Evolutionary conservation across 2,113 vertebrate species (phyloP), one percentile per base, ranked within the genome.

Genomic region (Nanger granti): DNA sequence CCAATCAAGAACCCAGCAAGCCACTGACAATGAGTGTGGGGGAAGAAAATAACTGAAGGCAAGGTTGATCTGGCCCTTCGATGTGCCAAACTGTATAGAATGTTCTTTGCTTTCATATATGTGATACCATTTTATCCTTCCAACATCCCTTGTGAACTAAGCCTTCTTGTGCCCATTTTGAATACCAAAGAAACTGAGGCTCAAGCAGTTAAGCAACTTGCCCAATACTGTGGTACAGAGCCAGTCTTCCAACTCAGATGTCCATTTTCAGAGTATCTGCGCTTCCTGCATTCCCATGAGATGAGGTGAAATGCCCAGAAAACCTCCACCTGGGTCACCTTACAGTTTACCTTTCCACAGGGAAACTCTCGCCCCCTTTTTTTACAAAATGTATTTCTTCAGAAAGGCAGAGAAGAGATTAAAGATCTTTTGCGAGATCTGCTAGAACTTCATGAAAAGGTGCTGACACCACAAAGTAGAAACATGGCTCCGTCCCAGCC

Each of bases 381-480:
- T 89, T n/a, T 0, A 57, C 83, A 90, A 89, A 37, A 57, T 20
- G 6, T 84, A 13, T 55, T 52, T 28, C 89, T 87, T n/a, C 2
- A 57, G 64, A 92, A 92, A 91, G 55, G n/a, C 31, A 18, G 47
- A 64, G 31, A 44, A 26, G 9, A 80, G 83, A 87, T 8, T 10
- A 47, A 73, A 83, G 47, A 52, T 92, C 80, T 64, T 84, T 88
- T 83, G 37, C n/a, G 73, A 91, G 60, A 79, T 89, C 80, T 96
- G 82, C 80, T 85, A 89, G 89, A 88, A 62, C 15, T 55, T 97
- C 57, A 47, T 26, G 54, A 82, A 91, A 96, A 97, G 90, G 49
- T 91, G 69, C 96, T 97, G 87, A 97, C 95, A 93, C 60, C 22
- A 60, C 31, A 47, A 85, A 95, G 62, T 57, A 57, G 91, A 69